Evolutionary conservation across 2,797 vertebrate species (phyloP), one percentile per base, ranked within the genome.

Genomic region (Corythornis leucogaster): DNA sequence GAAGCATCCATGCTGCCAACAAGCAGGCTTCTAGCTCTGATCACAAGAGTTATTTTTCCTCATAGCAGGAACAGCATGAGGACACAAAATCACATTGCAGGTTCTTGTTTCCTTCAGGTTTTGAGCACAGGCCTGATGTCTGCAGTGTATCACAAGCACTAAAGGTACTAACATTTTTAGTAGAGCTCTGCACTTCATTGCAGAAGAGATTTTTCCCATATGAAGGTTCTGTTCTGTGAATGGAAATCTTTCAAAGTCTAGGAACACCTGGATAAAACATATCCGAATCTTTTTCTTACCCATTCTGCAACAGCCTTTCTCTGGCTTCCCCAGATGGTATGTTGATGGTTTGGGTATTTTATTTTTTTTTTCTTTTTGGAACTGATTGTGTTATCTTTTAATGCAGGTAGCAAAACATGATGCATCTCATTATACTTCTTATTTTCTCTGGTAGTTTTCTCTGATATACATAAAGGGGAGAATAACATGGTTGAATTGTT

Each of bases 401-500:
- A 81, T 9, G 1, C 11, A 69, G 31, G 38, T 50, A 92, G 62
- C 19, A 66, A 87, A 93, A 90, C 45, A 77, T 73, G 42, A 63
- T 9, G 2, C 58, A 42, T 54, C 9, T 0, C 40, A 73, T 94
- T 86, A 84, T 83, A 66, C 30, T 69, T 66, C n/a, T 70, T 67
- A 50, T 78, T 95, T 95, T 94, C 71, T 68, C 59, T 30, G 16
- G 6, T 74, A 84, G 54, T 89, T 97, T 96, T 64, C 54, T 90
- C 74, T 84, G 51, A 91, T 96, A 93, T 97, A 87, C 89, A 87
- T 92, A 64, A 93, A 15, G 48, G n/a, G 51, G 53, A 91, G 64
- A 93, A 45, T 71, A 87, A 69, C 64, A 69, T 4, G n/a, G 55
- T 80, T 77, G 93, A 92, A 85, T 35, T 42, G 87, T 69, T 91